These are phyloP conservation scores for Umimayanthus kanabou DNA, from an alignment of 92 coral and sea anemone genomes.

Conservation along the genomic window DNA sequence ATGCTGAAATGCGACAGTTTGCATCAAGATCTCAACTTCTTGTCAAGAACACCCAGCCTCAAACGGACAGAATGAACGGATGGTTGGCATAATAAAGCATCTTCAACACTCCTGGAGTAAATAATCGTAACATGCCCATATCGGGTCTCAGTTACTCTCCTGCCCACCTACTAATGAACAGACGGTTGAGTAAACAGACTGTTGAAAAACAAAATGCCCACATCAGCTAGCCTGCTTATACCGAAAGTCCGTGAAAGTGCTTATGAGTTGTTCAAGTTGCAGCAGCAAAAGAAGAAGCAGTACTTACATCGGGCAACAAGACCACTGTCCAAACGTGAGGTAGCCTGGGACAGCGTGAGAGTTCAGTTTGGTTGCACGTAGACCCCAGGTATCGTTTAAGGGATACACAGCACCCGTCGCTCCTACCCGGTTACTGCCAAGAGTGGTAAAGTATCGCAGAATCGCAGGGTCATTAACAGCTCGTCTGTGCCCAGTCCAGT, in stretches of 20 bases:
- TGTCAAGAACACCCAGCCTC: constrained; percentile 26
- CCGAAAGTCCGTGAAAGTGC: constrained; percentile 37
- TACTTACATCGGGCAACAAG: constrained; percentile 37
- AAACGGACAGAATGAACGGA: constrained; percentile 39
- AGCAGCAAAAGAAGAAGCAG: constrained; percentile 40
- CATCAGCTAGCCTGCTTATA: neutral
- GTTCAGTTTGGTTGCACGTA: neutral
- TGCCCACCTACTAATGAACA: constrained; percentile 49
- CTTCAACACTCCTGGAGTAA: constrained; percentile 47
- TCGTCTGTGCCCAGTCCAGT: constrained; percentile 37
- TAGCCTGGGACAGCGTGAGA: constrained; percentile 35
- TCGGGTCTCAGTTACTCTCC: constrained; percentile 52
- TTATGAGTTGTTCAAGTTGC: constrained; percentile 26
- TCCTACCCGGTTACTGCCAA: constrained; percentile 42
- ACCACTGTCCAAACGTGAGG: constrained; percentile 14
- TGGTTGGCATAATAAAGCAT: constrained; percentile 47
- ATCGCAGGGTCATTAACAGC: constrained; percentile 41
- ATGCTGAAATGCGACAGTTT: constrained; percentile 37
- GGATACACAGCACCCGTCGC: constrained; percentile 39
- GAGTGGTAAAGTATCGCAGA: constrained; percentile 38
- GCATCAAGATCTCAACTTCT: constrained; percentile 37
- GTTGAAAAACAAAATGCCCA: constrained; percentile 48
- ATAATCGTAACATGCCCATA: constrained; percentile 46
- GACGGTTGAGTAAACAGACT: neutral
- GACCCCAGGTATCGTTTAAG: constrained; percentile 36